Conservation (phyloP, 2,113 vertebrate genomes). For the Benitochromis conjunctus region DNA sequence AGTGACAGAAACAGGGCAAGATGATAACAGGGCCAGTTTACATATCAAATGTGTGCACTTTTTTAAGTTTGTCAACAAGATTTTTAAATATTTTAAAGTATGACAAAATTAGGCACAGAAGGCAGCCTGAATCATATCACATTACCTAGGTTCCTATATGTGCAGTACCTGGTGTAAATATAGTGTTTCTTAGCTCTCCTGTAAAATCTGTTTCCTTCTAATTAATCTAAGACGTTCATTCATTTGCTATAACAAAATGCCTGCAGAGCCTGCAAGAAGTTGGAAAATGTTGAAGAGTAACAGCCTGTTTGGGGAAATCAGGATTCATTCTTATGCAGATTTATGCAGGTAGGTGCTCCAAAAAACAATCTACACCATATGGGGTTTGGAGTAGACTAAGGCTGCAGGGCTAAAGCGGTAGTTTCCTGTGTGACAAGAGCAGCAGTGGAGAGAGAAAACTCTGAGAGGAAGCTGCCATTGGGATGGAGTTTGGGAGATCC, state of each 20-base stretch:
- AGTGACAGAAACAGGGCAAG: background rate
- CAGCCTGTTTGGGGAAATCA: background rate
- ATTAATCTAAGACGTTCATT: background rate
- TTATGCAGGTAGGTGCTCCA: background rate
- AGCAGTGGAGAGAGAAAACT: background rate
- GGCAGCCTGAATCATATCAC: background rate
- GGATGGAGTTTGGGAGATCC: background rate
- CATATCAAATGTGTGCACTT: background rate
- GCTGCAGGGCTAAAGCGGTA: background rate
- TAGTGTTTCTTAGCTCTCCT: background rate
- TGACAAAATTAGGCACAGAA: background rate
- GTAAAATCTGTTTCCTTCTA: background rate
- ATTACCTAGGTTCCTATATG: background rate
- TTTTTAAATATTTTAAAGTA: background rate
- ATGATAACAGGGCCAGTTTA: background rate
- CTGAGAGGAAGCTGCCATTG: background rate
- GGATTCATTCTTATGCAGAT: background rate
- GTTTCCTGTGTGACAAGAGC: background rate
- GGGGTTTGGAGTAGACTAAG: background rate
- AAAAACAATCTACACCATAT: background rate
- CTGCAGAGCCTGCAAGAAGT: background rate
- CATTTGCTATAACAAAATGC: background rate
- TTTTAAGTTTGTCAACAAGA: background rate
- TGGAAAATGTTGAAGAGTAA: background rate
- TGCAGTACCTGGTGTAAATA: background rate